Base-by-base conservation (phyloP, 1,140 invertebrate genomes). In the Monochamus saltuarius region DNA sequence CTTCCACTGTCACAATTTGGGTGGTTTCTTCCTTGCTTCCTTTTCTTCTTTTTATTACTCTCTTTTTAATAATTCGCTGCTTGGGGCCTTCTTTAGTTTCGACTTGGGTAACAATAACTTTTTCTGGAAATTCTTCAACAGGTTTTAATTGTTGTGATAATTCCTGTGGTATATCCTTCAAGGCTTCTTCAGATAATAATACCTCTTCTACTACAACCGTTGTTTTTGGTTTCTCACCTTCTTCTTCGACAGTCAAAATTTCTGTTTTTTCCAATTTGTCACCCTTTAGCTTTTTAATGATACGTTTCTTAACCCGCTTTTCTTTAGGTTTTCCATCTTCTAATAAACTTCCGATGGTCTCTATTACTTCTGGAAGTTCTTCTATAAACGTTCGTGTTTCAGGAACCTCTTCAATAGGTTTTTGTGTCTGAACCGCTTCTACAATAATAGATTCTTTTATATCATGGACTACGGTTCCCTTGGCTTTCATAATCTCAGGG, bases 241-340 rank as follows among this genome's bases (percentile, higher is more conserved):
- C 65, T 58, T 77, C 74, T 50, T 76, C 68, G 0, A 75, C 68
- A 1, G 66, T 74, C 0, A 72, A 61, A 42, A 74, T 72, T 64
- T 72, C 66, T 7, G 69, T 72, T 4, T 69, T 64, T 61, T 73
- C 65, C 50, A 69, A 64, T 59, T 76, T 78, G 8, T 70, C 67
- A 10, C 78, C 79, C 29, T 74, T 75, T 9, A 72, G 70, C 56
- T 78, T 80, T 11, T 77, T 80, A 40, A 75, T 74, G 57, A 19
- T 75, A 72, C 50, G 29, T 65, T 73, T 77, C 49, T 70, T 70
- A 8, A 63, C 59, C 9, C 65, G 43, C 56, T 70, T 73, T 19
- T 73, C 71, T 2, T 69, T 71, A 0, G 74, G 57, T 14, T 55
- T 63, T 13, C 63, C 72, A 35, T 66, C 56, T 45, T 65, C 64